Conservation (phyloP, 2,797 vertebrate species). For the Gallinago stenura region DNA sequence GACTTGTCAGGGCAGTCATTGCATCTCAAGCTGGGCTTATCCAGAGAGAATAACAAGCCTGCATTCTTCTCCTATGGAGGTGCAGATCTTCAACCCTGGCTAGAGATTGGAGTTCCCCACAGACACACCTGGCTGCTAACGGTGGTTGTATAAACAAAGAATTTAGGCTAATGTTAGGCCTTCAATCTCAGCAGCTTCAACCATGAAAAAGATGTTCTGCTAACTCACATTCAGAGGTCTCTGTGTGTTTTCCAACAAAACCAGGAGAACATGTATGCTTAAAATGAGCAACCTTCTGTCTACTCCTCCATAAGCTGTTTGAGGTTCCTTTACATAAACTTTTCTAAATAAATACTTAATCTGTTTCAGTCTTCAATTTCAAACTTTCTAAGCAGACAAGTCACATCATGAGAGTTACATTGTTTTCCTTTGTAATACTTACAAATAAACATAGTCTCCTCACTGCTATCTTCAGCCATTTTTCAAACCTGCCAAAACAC, state of each 20-base stretch:
- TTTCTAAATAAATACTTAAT: background rate
- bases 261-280: background rate
- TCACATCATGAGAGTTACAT: background rate
- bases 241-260: background rate
- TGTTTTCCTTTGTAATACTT: constrained; percentile 75
- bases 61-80: background rate
- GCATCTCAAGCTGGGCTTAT: background rate
- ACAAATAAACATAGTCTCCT: constrained; percentile 88
- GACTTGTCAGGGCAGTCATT: background rate
- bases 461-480: constrained; percentile 86
- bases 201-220: background rate
- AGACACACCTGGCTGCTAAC: background rate
- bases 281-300: constrained; percentile 1
- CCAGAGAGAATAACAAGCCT: background rate
- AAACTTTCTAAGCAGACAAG: background rate
- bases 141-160: background rate
- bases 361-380: background rate
- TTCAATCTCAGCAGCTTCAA: background rate
- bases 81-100: background rate
- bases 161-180: background rate
- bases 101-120: background rate
- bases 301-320: background rate
- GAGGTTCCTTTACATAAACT: background rate
- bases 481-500: constrained; percentile 73
- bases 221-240: background rate